Evolutionary conservation across 2,888 invertebrate genomes (phyloP).

Genomic region (Drosophila conformis): DNA sequence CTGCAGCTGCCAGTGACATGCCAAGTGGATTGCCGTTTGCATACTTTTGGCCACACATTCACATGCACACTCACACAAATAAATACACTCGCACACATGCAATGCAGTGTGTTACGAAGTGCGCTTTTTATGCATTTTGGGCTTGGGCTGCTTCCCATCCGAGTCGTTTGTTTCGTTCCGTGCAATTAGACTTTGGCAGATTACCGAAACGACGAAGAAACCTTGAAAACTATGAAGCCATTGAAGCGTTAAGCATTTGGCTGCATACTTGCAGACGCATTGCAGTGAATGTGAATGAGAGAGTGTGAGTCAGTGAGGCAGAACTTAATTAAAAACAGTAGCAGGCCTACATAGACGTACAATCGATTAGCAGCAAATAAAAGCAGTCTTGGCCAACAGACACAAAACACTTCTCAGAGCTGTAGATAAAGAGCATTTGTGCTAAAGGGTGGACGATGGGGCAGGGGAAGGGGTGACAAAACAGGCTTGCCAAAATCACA

Average conservation of each 20-base stretch:
- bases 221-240: conserved; percentile 60
- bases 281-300: neutral
- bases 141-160: conserved; percentile 54
- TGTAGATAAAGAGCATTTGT: neutral
- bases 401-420: conserved; percentile 19
- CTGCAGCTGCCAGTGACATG: conserved; percentile 63
- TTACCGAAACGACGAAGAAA: conserved; percentile 51
- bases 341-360: conserved; percentile 27
- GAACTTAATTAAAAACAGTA: conserved; percentile 67
- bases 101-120: conserved; percentile 54
- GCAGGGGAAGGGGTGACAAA: neutral
- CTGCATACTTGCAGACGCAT: conserved; percentile 44
- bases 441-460: neutral
- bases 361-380: conserved; percentile 50
- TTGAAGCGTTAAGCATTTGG: conserved; percentile 55
- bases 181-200: conserved; percentile 80
- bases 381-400: conserved; percentile 31
- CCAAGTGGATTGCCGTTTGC: conserved; percentile 67
- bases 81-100: conserved; percentile 40
- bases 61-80: conserved; percentile 13
- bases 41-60: conserved; percentile 40
- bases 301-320: conserved; percentile 25
- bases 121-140: conserved; percentile 43
- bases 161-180: conserved; percentile 81
- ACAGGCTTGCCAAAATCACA: conserved; percentile 24